Conservation (phyloP, 2,113 vertebrate species). For the rabbit (Oryctolagus cuniculus) region DNA sequence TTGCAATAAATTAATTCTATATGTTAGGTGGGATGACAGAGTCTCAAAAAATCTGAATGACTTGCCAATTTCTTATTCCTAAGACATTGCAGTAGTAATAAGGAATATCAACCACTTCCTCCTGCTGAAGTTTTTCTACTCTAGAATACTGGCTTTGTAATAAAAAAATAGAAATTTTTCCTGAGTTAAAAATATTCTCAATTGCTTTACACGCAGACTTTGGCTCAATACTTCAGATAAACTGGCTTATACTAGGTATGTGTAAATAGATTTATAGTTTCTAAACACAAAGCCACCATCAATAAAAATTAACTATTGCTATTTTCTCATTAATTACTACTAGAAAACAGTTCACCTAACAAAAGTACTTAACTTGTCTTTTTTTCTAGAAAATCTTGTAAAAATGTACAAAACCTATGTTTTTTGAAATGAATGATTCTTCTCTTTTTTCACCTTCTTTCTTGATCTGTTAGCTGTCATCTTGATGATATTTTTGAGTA, state of each 20-base stretch:
- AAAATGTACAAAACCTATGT: not conserved
- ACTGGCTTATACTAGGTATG: not conserved
- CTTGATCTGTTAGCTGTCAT: not conserved
- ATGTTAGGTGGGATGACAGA: not conserved
- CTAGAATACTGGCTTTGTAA: slow-evolving; percentile 26
- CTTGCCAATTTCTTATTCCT: not conserved
- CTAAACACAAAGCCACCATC: not conserved
- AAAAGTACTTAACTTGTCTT: not conserved
- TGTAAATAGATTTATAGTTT: not conserved
- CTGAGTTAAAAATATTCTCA: not conserved
- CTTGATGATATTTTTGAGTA: not conserved
- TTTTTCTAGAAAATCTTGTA: not conserved
- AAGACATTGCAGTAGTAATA: not conserved
- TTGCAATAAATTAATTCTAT: not conserved
- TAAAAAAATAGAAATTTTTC: slow-evolving; percentile 26
- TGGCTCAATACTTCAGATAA: not conserved
- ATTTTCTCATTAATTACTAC: slow-evolving; percentile 16
- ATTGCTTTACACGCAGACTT: not conserved
- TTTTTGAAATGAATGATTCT: not conserved
- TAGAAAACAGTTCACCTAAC: not conserved
- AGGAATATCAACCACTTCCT: not conserved
- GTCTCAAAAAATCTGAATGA: not conserved
- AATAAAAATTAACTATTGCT: not conserved
- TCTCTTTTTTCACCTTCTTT: not conserved
- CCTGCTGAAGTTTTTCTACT: not conserved